Evolutionary conservation across 2,797 vertebrate genomes (phyloP), one percentile per base, ranked within the genome.

Genomic region (Rhynchonycteris naso): DNA sequence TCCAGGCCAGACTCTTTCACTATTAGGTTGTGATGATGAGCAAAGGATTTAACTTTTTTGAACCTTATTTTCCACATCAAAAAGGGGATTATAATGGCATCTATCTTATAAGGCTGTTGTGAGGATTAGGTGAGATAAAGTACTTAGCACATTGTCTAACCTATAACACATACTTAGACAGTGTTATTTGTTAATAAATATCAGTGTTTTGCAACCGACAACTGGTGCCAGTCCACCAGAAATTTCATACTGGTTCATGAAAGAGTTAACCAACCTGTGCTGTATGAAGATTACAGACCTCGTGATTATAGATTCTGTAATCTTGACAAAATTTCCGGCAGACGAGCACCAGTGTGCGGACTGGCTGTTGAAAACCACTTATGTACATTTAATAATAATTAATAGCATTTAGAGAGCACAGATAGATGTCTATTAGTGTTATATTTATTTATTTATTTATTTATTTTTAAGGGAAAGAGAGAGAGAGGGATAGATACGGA

Each of bases 141-240:
- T 91, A 24, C 43, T 85, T 93, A 78, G 22, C 24, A 80, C 50
- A 59, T 91, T 92, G 47, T 78, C 30, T 66, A 95, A 59, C 58
- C 76, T 24, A 54, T 82, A 90, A 90, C 24, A 59, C 47, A n/a
- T 58, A 90, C 35, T 81, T 96, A 93, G 88, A 92, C 89, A 94
- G 88, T 88, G 63, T 79, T 72, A 54, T 47, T 28, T 91, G 13
- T 80, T 95, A 50, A 72, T 35, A 69, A 19, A 35, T 38, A 13
- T 85, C 43, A 43, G 43, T 43, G 43, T 43, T 43, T 43, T 43
- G 43, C 5, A 43, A 43, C 43, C 43, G 43, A 5, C 43, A 4
- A 43, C 43, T 43, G 43, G 43, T 43, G 43, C 43, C 43, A 43
- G 43, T 43, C 43, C 43, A 43, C 8, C 43, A 43, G 43, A 43